Evolutionary conservation across 2,888 invertebrate species (phyloP), one percentile per base, ranked within the genome.

Genomic region (Papilio gigon): DNA sequence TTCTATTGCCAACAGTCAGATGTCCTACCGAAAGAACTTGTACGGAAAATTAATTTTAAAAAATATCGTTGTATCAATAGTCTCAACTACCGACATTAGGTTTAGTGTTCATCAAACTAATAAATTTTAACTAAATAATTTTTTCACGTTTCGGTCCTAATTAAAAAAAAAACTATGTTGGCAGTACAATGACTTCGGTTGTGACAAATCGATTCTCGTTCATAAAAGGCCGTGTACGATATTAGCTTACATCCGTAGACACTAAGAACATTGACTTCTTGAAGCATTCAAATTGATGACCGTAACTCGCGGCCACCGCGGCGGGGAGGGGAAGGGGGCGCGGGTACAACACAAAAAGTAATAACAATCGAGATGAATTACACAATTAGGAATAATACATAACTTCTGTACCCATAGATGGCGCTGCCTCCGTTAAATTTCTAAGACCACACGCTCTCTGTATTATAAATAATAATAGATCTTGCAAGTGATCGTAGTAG

Each of bases 111-210:
- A 80, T 71, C 68, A 37, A 74, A 73, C 85, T 87, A 86, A 83
- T 88, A 88, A 84, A 89, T 86, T 88, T 88, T 70, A 86, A 87
- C 89, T 88, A 89, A 89, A 85, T 74, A 79, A 50, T 20, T 59
- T n/a, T 5, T 33, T 42, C n/a, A n/a, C n/a, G 40, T 22, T 47
- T 30, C 50, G 61, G 66, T 42, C 30, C 20, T 20, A 35, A 59
- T 72, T 74, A 76, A 64, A 53, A 56, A 40, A 53, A 66, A 66
- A 60, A 12, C 20, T 2, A 56, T 65, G 20, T 30, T 65, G 65
- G 59, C 30, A 60, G 65, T 47, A 50, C 6, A 30, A 33, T 37
- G 4, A 17, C 30, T 27, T 22, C 33, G 20, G 8, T 42, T 17
- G n/a, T 20, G 17, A 25, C 11, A 17, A 35, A 53, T 63, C 35